Conservation (phyloP, 2,888 invertebrate genomes). For the Aspidapion aeneum region DNA sequence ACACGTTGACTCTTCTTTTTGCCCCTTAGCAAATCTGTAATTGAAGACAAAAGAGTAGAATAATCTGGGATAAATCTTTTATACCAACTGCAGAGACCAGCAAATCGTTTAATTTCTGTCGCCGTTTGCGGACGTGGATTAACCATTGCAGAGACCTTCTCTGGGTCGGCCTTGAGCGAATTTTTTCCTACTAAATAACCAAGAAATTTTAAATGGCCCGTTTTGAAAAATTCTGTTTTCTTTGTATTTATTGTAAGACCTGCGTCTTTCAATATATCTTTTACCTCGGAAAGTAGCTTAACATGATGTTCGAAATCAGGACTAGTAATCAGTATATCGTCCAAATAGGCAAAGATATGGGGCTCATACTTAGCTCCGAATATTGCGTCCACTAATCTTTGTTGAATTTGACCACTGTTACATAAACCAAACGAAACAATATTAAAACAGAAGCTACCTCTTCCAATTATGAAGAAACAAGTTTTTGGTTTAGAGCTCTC, state of each 20-base stretch:
- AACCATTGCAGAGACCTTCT: background rate
- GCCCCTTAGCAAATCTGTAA: constrained; percentile 28
- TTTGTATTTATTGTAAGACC: constrained; percentile 16
- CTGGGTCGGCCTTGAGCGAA: background rate
- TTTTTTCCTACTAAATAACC: background rate
- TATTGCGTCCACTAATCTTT: background rate
- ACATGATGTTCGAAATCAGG: constrained; percentile 25
- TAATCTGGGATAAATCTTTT: constrained; percentile 29
- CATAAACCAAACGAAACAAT: background rate
- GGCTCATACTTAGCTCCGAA: background rate
- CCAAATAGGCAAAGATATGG: constrained; percentile 21
- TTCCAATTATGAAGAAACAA: constrained; percentile 34
- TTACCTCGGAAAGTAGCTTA: constrained; percentile 10
- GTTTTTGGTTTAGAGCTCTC: constrained; percentile 27
- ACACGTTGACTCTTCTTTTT: constrained; percentile 24
- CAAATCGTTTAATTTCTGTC: constrained; percentile 33
- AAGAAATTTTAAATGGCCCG: background rate
- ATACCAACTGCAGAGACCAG: constrained; percentile 32
- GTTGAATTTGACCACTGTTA: background rate
- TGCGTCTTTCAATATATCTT: constrained; percentile 10
- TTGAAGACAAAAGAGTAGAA: no score
- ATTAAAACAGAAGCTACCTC: constrained; percentile 20
- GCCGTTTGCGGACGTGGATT: constrained; percentile 12
- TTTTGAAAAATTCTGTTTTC: constrained; percentile 5
- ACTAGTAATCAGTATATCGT: constrained; percentile 27